Conservation (phyloP, 2,113 vertebrate genomes). For the Prolemur simus region DNA sequence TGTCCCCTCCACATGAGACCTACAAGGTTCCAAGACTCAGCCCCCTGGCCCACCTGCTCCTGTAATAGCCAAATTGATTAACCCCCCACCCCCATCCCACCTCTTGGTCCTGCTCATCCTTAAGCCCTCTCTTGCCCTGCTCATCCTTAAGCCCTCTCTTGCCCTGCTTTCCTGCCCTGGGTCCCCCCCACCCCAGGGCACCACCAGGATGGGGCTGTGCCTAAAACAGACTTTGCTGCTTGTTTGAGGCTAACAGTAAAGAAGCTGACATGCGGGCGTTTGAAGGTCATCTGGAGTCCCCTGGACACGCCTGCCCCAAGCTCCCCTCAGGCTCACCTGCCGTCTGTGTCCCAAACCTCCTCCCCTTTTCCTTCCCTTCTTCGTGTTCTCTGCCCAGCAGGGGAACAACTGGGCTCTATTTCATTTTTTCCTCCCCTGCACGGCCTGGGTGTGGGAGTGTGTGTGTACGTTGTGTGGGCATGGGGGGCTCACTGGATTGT, state of each 20-base stretch:
- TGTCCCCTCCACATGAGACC: neutral
- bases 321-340: neutral
- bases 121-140: too few species aligned
- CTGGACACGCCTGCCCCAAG: neutral
- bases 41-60: neutral
- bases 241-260: neutral
- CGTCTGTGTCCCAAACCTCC: neutral
- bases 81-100: rapidly evolving
- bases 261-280: neutral
- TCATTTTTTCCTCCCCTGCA: neutral
- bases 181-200: neutral
- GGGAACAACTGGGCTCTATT: rapidly evolving
- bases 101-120: too few species aligned
- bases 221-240: neutral
- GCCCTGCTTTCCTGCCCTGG: neutral
- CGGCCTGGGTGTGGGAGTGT: too few species aligned
- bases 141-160: neutral
- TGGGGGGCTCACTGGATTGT: neutral
- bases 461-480: rapidly evolving
- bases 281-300: neutral
- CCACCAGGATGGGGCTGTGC: rapidly evolving
- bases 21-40: neutral
- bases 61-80: neutral
- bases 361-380: neutral
- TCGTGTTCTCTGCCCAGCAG: neutral